phyloP scores from a whole-genome alignment of 2,113 vertebrate genomes.

The Cichladusa arquata region DNA sequence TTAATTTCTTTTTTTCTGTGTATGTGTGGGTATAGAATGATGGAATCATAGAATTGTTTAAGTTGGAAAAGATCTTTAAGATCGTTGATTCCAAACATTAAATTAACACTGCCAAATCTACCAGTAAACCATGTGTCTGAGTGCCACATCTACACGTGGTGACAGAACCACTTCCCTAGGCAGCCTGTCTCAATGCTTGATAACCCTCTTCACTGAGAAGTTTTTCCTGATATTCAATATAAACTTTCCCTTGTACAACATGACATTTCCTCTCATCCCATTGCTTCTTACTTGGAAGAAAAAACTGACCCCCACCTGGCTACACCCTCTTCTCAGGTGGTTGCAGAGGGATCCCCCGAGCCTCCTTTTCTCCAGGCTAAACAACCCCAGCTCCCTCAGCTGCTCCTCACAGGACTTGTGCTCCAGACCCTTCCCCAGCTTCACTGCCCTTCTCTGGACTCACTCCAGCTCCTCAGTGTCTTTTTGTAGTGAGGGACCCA shows the following conservation, averaged over 20 bases:
- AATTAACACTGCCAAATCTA: neutral
- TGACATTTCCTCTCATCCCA: neutral
- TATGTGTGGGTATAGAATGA: conserved; percentile 8
- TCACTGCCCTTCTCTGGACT: rapidly evolving
- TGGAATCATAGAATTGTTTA: neutral
- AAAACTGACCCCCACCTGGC: rapidly evolving
- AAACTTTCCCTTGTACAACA: neutral
- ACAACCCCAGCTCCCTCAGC: neutral
- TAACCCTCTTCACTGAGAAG: neutral
- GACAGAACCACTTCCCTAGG: neutral
- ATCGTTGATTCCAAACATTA: neutral
- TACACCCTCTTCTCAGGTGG: neutral
- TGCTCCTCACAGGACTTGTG: neutral
- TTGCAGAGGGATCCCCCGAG: neutral
- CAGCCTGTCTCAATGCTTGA: neutral
- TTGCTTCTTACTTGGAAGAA: neutral
- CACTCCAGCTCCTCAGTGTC: rapidly evolving
- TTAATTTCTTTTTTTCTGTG: conserved; percentile 54
- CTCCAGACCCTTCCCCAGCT: neutral
- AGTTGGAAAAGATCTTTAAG: neutral
- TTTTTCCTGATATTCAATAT: neutral
- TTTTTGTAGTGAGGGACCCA: neutral
- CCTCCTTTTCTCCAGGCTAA: neutral
- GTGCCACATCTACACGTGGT: neutral
- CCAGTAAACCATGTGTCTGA: neutral